Conservation (phyloP, 2,888 invertebrate species). For the Drosophila bunnanda region DNA sequence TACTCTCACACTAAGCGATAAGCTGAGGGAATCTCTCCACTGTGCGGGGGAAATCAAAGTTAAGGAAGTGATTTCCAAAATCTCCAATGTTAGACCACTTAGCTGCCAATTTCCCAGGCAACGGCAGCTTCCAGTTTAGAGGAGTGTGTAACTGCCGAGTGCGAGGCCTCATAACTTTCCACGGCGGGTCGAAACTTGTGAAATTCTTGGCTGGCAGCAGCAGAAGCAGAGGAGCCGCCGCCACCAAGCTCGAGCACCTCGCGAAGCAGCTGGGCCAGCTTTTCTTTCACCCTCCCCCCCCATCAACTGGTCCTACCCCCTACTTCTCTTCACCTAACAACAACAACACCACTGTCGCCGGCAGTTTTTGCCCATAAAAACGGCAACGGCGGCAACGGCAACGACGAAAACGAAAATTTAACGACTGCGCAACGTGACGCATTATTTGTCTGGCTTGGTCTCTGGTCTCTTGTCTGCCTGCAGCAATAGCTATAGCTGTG, state of each 20-base stretch:
- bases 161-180: conserved; percentile 63
- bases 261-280: conserved; percentile 44
- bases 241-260: conserved; percentile 48
- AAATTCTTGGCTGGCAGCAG: conserved; percentile 73
- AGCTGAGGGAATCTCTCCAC: conserved; percentile 13
- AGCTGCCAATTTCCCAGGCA: conserved; percentile 42
- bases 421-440: conserved; percentile 78
- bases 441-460: conserved; percentile 72
- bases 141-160: conserved; percentile 17
- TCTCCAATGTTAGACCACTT: conserved; percentile 32
- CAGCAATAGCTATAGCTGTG: conserved; percentile 68
- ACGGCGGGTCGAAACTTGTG: conserved; percentile 68
- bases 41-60: conserved; percentile 24
- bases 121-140: conserved; percentile 37
- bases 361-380: conserved; percentile 72
- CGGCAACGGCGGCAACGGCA: conserved; percentile 52
- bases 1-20: conserved; percentile 1
- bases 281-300: conserved; percentile 16
- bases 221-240: conserved; percentile 38
- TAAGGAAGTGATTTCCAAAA: conserved; percentile 32
- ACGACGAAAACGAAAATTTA: conserved; percentile 78
- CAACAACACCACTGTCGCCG: conserved; percentile 38
- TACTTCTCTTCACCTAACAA: conserved; percentile 22
- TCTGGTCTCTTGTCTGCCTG: conserved; percentile 62
- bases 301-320: conserved; percentile 4